Evolutionary conservation across 2,797 vertebrate species (phyloP), one percentile per base, ranked within the genome.

Genomic region (Arnoldichthys spilopterus): DNA sequence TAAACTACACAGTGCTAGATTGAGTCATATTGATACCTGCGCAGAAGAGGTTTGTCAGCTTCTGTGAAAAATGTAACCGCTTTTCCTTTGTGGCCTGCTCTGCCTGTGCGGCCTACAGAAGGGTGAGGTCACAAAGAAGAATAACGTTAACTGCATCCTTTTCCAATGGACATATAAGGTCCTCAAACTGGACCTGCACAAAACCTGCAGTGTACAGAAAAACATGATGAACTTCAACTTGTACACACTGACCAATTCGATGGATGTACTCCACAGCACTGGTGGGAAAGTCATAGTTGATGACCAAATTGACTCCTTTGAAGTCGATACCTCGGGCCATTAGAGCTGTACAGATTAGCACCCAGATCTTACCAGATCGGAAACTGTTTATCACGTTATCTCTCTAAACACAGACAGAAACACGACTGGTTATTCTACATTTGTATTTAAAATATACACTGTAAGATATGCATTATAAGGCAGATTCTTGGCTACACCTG

Each of bases 231-330:
- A 37, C 16, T 2, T 22, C 3, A 40, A 18, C 40, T 18, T 16
- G 5, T 69, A 32, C 16, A 6, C 7, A 32, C 95, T 89, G 71
- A 98, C 97, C 97, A 72, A 99, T 97, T 58, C 97, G 93, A 84
- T 99, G 98, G 81, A 99, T 97, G 89, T 99, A 99, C 74, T 99
- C 98, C 80, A 99, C 95, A 0, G 98, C 93, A 64, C 96, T 97
- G n/a, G 96, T 95, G 15, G 97, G 98, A 72, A 99, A 96, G 88
- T 99, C 97, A 0, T 98, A 99, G 84, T 99, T 98, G 86, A 99
- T 92, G 61, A 99, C 97, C 66, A 98, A 91, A 37, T 97, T 98
- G 81, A 99, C 95, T 2, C 97, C 98, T 92, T 99, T 99, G 89
- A 99, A 99, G 89, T 99, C 97, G 56, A 99, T 99, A 34, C 97